phyloP scores from a whole-genome alignment of 2,797 vertebrate species.

The Sebastes variabilis region DNA sequence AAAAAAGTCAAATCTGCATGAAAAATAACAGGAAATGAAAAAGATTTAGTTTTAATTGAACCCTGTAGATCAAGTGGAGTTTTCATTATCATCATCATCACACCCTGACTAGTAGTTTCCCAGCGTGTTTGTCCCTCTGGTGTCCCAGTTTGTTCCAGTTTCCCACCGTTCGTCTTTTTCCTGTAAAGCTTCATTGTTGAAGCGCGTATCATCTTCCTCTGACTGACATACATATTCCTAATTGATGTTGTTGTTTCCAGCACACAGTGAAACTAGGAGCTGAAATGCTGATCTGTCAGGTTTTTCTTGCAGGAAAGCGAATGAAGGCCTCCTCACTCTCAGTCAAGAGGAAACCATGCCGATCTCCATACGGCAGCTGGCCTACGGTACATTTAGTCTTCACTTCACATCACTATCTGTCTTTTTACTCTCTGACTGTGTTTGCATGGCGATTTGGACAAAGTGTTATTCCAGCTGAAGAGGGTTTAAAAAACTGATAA shows the following conservation, averaged over 20 bases:
- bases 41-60: neutral
- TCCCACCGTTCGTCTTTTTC: neutral
- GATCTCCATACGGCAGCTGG: slow-evolving; percentile 85
- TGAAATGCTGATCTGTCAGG: neutral
- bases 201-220: slow-evolving; percentile 23
- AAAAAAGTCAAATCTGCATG: neutral
- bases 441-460: no score
- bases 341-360: slow-evolving; percentile 87
- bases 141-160: slow-evolving; percentile 1
- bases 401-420: neutral
- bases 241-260: slow-evolving; percentile 9
- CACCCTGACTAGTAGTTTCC: neutral
- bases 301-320: slow-evolving; percentile 83
- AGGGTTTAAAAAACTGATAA: neutral
- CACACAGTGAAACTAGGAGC: neutral
- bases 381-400: slow-evolving; percentile 77
- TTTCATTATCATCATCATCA: neutral
- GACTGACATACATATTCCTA: slow-evolving; percentile 8
- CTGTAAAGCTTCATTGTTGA: slow-evolving; percentile 16
- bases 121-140: neutral
- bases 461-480: no score
- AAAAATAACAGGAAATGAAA: neutral
- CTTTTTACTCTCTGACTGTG: no score
- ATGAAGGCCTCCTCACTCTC: slow-evolving; percentile 85
- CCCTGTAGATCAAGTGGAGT: neutral